Conservation (phyloP, 1,140 invertebrate genomes). For the Drosophila insularis region DNA sequence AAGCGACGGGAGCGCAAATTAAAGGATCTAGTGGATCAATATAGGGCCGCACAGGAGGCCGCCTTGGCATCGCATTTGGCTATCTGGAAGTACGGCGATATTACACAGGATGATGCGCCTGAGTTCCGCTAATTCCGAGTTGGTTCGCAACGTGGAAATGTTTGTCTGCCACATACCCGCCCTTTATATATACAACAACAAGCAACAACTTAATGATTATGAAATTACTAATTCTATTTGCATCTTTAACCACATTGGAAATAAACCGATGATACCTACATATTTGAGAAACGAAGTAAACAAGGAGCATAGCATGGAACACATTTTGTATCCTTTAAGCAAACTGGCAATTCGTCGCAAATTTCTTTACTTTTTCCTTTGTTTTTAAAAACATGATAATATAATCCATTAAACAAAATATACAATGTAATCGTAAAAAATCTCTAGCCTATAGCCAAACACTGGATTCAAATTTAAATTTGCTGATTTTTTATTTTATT, state of each 20-base stretch:
- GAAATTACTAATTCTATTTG: conserved; percentile 79
- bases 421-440: conserved; percentile 37
- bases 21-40: conserved; percentile 91
- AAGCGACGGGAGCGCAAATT: conserved; percentile 91
- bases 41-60: conserved; percentile 91
- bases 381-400: conserved; percentile 51
- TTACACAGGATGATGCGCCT: conserved; percentile 93
- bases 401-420: conserved; percentile 60
- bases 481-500: conserved; percentile 65
- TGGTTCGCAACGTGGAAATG: conserved; percentile 60
- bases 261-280: conserved; percentile 41
- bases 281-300: conserved; percentile 44
- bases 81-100: conserved; percentile 98
- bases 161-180: conserved; percentile 83
- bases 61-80: conserved; percentile 93
- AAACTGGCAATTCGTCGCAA: conserved; percentile 44
- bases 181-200: conserved; percentile 79
- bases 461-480: conserved; percentile 44
- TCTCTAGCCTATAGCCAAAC: conserved; percentile 46
- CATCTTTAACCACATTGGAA: conserved; percentile 58
- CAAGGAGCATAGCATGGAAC: conserved; percentile 27
- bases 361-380: conserved; percentile 36
- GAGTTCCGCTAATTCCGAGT: conserved; percentile 73
- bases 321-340: conserved; percentile 67
- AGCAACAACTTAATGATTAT: conserved; percentile 75